phyloP scores from a whole-genome alignment of 2,797 vertebrate species.

The Coilia nasus region DNA sequence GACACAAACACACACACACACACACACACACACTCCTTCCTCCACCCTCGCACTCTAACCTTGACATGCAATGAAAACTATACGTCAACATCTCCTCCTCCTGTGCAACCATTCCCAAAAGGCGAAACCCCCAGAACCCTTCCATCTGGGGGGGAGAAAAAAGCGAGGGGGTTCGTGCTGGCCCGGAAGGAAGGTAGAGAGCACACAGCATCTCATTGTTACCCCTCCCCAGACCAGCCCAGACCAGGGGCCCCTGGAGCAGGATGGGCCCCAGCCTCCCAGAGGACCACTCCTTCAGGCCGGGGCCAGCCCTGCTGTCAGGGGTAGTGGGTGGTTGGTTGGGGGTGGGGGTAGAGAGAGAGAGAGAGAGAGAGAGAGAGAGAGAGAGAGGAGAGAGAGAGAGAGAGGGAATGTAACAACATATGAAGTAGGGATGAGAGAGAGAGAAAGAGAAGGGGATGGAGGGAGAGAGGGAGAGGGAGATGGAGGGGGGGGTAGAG shows the following conservation, averaged over 20 bases:
- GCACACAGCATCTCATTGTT: conserved; percentile 66
- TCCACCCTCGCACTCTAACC: background rate
- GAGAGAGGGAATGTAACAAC: too few species aligned
- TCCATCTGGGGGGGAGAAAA: conserved; percentile 42
- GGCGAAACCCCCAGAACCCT: conserved; percentile 48
- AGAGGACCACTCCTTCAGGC: conserved; percentile 58
- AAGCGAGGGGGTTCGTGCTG: background rate
- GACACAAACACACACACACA: too few species aligned
- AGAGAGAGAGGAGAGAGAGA: too few species aligned
- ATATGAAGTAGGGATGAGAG: too few species aligned
- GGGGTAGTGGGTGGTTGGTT: conserved; percentile 28
- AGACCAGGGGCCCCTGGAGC: conserved; percentile 61
- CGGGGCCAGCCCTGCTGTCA: conserved; percentile 55
- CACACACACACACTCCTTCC: conserved; percentile 3
- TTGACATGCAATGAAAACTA: background rate
- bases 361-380: too few species aligned
- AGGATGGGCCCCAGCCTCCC: conserved; percentile 69
- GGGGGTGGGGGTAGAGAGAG: background rate
- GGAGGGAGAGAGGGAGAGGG: too few species aligned
- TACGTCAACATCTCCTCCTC: background rate
- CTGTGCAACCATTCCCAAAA: background rate
- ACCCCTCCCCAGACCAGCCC: conserved; percentile 54
- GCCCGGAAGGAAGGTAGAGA: conserved; percentile 55
- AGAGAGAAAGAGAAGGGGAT: too few species aligned
- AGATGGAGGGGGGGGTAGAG: too few species aligned